phyloP scores from a whole-genome alignment of 2,888 invertebrate genomes.

The Deilephila porcellus region DNA sequence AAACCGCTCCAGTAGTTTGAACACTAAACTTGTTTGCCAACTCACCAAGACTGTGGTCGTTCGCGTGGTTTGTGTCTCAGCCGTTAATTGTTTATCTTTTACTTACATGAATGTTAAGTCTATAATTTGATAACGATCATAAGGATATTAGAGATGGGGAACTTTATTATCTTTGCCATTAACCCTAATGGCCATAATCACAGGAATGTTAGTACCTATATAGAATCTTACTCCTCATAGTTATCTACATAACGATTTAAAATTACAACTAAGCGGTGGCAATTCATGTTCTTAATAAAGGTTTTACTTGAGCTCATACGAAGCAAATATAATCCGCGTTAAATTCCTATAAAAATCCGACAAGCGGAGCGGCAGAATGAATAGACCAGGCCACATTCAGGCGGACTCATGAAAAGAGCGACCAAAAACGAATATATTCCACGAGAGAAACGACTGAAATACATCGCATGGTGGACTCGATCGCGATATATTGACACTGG shows the following conservation, averaged over 20 bases:
- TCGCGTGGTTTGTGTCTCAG: slow-evolving; percentile 38
- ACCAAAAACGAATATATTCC: slow-evolving; percentile 78
- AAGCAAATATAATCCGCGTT: slow-evolving; percentile 74
- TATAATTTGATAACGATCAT: slow-evolving; percentile 5
- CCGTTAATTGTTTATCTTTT: slow-evolving; percentile 45
- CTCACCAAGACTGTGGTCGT: slow-evolving; percentile 47
- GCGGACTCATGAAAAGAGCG: slow-evolving; percentile 77
- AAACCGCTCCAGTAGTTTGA: slow-evolving; percentile 57
- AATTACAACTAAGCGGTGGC: background rate
- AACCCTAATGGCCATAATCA: too few relatives aligned
- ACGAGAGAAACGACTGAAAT: slow-evolving; percentile 75
- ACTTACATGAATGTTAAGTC: slow-evolving; percentile 1
- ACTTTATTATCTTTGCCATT: too few relatives aligned
- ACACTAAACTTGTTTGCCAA: slow-evolving; percentile 57
- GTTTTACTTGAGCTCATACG: slow-evolving; percentile 57
- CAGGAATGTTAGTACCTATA: too few relatives aligned
- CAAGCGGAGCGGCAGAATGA: slow-evolving; percentile 69
- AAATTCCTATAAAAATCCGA: slow-evolving; percentile 76
- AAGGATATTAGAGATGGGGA: too few relatives aligned
- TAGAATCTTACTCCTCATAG: too few relatives aligned
- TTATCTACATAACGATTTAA: background rate
- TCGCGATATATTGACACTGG: slow-evolving; percentile 52
- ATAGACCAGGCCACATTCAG: slow-evolving; percentile 78
- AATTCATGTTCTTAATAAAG: background rate
- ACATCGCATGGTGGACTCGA: slow-evolving; percentile 59